Evolutionary conservation across 2,888 invertebrate genomes (phyloP).

Genomic region (Pollenia angustigena): DNA sequence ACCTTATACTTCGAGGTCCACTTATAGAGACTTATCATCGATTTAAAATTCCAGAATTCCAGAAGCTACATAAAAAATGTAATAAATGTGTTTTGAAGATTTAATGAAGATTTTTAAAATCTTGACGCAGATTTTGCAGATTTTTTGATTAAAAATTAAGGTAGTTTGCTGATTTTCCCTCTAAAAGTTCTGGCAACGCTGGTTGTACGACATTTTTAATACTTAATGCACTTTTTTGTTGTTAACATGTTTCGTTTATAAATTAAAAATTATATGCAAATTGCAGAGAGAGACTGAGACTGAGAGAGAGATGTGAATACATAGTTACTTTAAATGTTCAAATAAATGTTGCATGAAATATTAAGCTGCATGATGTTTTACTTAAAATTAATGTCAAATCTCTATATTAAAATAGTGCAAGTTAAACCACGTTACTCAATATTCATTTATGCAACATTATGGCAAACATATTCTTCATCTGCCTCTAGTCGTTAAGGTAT

Average conservation of each 20-base stretch:
- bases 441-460: constrained; percentile 65
- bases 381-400: constrained; percentile 61
- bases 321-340: constrained; percentile 1
- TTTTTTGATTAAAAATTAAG: too few species aligned
- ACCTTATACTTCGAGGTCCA: too few species aligned
- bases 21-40: too few species aligned
- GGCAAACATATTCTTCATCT: constrained; percentile 43
- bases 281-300: too few species aligned
- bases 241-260: constrained; percentile 3
- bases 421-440: constrained; percentile 43
- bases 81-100: too few species aligned
- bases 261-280: constrained; percentile 6
- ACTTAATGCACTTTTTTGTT: constrained; percentile 6
- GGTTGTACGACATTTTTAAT: constrained; percentile 9
- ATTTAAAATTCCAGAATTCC: too few species aligned
- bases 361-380: constrained; percentile 47
- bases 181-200: too few species aligned
- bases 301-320: background rate
- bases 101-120: too few species aligned
- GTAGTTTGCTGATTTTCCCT: too few species aligned
- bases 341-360: constrained; percentile 42
- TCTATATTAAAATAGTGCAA: constrained; percentile 40
- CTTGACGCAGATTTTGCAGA: too few species aligned
- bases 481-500: constrained; percentile 46
- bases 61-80: too few species aligned